A percentile compares a stretch with the other conserved stretches of the same genome.
Evolutionary conservation across 2,113 vertebrate species (phyloP).

Genomic region (Elgaria multicarinata): DNA sequence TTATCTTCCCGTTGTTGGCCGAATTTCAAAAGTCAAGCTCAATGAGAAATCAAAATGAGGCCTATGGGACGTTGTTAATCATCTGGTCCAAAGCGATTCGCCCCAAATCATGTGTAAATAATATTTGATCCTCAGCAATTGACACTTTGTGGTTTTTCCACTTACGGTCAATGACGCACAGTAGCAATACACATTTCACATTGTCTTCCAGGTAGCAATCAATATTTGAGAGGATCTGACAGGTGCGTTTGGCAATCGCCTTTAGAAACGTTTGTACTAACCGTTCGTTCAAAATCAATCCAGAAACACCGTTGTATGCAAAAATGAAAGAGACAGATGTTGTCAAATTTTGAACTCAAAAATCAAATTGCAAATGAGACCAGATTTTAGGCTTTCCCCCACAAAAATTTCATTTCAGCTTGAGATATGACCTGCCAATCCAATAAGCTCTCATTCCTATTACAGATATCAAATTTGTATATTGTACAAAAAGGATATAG

Average conservation of each 20-base stretch:
- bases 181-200: neutral
- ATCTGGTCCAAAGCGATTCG: neutral
- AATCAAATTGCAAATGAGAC: neutral
- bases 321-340: neutral
- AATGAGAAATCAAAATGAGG: neutral
- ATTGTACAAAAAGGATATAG: no score
- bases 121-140: neutral
- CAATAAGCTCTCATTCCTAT: no score
- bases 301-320: neutral
- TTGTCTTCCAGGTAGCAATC: neutral
- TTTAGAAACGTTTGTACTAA: neutral
- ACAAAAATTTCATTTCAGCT: no score
- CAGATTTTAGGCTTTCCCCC: no score
- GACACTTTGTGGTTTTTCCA: no score
- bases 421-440: no score
- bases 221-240: neutral
- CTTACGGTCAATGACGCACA: neutral
- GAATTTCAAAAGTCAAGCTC: neutral
- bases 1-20: neutral
- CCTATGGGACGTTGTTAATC: neutral
- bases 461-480: no score
- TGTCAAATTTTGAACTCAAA: neutral
- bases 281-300: neutral
- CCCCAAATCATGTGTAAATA: neutral
- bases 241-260: neutral